Conservation (phyloP, 2,113 vertebrate genomes). For the Myocastor coypus region DNA sequence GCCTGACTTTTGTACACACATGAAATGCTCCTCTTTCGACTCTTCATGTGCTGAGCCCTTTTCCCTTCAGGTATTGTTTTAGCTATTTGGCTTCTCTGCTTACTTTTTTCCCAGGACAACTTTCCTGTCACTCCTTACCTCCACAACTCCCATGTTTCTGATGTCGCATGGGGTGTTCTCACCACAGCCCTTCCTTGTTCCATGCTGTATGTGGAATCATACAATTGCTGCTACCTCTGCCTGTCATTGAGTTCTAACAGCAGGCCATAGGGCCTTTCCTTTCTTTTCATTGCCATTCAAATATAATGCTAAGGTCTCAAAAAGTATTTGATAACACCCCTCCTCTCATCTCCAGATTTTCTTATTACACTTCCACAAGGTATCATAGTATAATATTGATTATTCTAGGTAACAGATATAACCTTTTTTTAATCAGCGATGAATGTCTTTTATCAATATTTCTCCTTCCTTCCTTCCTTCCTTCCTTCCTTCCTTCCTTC, state of each 20-base stretch:
- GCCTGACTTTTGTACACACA: neutral
- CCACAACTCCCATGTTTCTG: too few relatives aligned
- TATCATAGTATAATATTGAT: neutral
- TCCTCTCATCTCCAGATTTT: neutral
- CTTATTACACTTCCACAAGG: slow-evolving; percentile 3
- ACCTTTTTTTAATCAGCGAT: neutral
- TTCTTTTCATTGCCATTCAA: neutral
- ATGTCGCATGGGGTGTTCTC: neutral
- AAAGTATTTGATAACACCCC: neutral
- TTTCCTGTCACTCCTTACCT: neutral
- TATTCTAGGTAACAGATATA: neutral
- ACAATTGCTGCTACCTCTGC: neutral
- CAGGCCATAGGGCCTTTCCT: neutral
- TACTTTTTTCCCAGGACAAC: neutral
- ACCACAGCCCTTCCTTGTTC: neutral
- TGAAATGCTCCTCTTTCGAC: neutral
- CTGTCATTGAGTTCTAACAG: neutral
- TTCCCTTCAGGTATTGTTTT: neutral
- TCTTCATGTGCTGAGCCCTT: neutral
- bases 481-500: too few relatives aligned
- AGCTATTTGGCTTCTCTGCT: neutral
- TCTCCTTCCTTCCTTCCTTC: neutral
- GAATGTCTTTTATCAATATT: neutral
- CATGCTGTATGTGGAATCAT: neutral
- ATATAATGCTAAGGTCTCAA: neutral